These are phyloP conservation scores for Sarcophaga caerulescens DNA, from an alignment of 2,888 invertebrate genomes.

Conservation along the genomic window DNA sequence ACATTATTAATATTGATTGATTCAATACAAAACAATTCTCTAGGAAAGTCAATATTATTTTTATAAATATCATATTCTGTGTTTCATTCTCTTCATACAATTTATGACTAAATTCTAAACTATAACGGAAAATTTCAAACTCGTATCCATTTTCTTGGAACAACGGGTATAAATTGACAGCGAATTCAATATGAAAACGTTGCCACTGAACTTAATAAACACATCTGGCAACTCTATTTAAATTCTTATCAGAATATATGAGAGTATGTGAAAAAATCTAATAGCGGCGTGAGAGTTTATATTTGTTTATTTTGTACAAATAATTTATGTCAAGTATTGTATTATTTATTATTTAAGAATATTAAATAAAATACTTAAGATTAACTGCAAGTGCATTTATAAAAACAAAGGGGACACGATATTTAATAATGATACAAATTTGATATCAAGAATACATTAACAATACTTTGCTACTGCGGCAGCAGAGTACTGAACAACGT, in stretches of 20 bases:
- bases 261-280: background rate
- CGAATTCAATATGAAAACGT: background rate
- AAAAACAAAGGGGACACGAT: background rate
- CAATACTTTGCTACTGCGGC: background rate
- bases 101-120: too few species aligned
- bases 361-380: constrained; percentile 36
- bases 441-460: constrained; percentile 16
- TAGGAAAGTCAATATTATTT: too few species aligned
- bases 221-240: constrained; percentile 10
- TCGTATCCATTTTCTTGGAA: too few species aligned
- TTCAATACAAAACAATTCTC: too few species aligned
- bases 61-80: too few species aligned
- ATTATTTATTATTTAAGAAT: background rate
- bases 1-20: too few species aligned
- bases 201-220: background rate
- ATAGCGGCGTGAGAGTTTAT: constrained; percentile 20
- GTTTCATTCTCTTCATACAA: too few species aligned
- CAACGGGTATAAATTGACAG: background rate
- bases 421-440: constrained; percentile 11
- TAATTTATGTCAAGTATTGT: constrained; percentile 47
- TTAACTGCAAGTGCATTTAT: constrained; percentile 10
- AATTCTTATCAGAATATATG: constrained; percentile 41
- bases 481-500: constrained; percentile 13
- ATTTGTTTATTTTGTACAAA: constrained; percentile 23
- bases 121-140: too few species aligned